Conservation (phyloP, 92 coral and sea anemone genomes). For the Bergia sp. region DNA sequence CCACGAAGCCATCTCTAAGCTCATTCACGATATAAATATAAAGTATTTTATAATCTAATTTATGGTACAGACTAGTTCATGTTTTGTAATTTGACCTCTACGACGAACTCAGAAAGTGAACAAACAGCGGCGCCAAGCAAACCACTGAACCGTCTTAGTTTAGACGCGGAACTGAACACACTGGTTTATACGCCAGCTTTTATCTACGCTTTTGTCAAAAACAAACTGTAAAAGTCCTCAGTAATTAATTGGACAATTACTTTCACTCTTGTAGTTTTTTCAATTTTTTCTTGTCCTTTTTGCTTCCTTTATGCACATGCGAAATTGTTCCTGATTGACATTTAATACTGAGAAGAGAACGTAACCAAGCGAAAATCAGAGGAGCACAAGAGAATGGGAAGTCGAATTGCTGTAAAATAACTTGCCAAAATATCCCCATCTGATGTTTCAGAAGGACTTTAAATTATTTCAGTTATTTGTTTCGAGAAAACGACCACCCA, state of each 20-base stretch:
- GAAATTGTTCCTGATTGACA: background rate
- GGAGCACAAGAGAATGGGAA: too few species aligned
- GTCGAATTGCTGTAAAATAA: too few species aligned
- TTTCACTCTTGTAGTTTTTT: background rate
- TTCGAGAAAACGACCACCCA: background rate
- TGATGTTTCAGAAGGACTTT: background rate
- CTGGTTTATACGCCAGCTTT: too few species aligned
- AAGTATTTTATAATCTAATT: conserved; percentile 26
- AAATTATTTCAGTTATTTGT: background rate
- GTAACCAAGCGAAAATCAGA: too few species aligned
- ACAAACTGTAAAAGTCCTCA: background rate
- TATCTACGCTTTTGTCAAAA: background rate
- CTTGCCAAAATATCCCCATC: too few species aligned
- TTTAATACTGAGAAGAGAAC: too few species aligned
- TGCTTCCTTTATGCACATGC: background rate
- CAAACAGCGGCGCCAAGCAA: background rate
- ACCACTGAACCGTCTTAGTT: too few species aligned
- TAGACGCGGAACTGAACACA: too few species aligned
- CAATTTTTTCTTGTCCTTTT: too few species aligned
- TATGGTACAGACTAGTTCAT: background rate
- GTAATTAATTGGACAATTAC: background rate
- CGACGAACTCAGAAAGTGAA: background rate
- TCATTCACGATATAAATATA: background rate
- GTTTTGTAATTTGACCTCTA: background rate
- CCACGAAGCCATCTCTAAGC: background rate